These are phyloP conservation scores for Struthidea cinerea DNA, from an alignment of 2,113 vertebrate species.

Conservation along the genomic window DNA sequence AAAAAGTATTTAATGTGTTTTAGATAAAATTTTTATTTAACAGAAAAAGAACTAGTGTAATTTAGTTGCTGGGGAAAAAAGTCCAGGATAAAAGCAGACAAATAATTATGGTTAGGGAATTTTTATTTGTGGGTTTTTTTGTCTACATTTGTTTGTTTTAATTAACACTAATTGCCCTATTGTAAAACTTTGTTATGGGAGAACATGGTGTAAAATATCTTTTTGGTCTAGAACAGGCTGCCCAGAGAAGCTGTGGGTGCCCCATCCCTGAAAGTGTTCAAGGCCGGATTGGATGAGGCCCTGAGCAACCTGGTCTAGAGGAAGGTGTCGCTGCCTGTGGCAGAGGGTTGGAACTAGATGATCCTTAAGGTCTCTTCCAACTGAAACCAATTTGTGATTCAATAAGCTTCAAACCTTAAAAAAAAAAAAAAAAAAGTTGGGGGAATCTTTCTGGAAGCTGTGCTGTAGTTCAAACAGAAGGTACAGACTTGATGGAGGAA, in stretches of 20 bases:
- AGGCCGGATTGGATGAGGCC: not conserved
- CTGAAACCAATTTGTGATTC: not conserved
- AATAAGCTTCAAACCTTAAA: not conserved
- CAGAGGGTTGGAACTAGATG: not conserved
- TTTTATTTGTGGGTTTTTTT: not conserved
- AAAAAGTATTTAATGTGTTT: not conserved
- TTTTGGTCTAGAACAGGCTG: not conserved
- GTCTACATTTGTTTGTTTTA: not conserved
- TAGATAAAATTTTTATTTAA: not conserved
- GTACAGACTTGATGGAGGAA: not conserved
- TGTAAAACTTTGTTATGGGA: not conserved
- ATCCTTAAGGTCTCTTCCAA: not conserved
- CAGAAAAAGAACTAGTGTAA: too few species aligned
- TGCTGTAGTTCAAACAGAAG: not conserved
- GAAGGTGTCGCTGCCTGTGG: not conserved
- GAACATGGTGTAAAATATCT: not conserved
- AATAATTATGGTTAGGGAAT: not conserved
- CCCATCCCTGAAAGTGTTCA: not conserved
- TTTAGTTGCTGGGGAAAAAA: not conserved
- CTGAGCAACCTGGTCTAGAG: not conserved
- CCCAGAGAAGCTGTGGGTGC: not conserved
- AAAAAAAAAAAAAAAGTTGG: too few species aligned
- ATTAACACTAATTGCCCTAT: not conserved
- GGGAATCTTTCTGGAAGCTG: not conserved
- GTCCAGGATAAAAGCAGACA: not conserved